Conservation (phyloP, 2,888 invertebrate genomes). For the Beris chalybata region DNA sequence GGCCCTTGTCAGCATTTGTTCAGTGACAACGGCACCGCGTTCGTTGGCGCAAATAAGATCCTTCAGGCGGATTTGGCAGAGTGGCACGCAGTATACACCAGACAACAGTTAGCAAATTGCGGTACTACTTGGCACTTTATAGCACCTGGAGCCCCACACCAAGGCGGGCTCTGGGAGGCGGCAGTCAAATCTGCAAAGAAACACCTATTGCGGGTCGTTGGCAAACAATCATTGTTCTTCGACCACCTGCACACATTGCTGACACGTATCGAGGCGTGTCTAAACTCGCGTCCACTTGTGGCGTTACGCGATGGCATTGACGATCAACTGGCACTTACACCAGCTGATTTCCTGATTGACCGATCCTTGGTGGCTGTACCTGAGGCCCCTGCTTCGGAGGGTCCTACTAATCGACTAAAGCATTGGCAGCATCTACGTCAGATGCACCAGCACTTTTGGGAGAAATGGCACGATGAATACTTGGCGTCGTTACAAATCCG, state of each 20-base stretch:
- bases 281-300: slow-evolving; percentile 43
- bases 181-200: slow-evolving; percentile 44
- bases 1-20: slow-evolving; percentile 15
- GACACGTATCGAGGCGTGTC: slow-evolving; percentile 42
- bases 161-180: slow-evolving; percentile 35
- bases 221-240: slow-evolving; percentile 8
- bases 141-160: slow-evolving; percentile 45
- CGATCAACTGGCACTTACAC: slow-evolving; percentile 35
- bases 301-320: slow-evolving; percentile 33
- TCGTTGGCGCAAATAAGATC: background rate
- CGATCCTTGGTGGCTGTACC: slow-evolving; percentile 36
- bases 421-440: slow-evolving; percentile 42
- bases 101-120: background rate
- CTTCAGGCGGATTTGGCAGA: background rate
- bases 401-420: slow-evolving; percentile 34
- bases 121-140: slow-evolving; percentile 44
- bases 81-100: background rate
- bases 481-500: slow-evolving; percentile 24
- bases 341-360: slow-evolving; percentile 36
- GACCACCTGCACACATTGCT: slow-evolving; percentile 44
- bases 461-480: slow-evolving; percentile 33
- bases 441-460: slow-evolving; percentile 35
- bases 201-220: slow-evolving; percentile 42
- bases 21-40: slow-evolving; percentile 6
- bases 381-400: slow-evolving; percentile 41